Evolutionary conservation across 2,113 vertebrate species (phyloP).

Genomic region (Eretmochelys imbricata): DNA sequence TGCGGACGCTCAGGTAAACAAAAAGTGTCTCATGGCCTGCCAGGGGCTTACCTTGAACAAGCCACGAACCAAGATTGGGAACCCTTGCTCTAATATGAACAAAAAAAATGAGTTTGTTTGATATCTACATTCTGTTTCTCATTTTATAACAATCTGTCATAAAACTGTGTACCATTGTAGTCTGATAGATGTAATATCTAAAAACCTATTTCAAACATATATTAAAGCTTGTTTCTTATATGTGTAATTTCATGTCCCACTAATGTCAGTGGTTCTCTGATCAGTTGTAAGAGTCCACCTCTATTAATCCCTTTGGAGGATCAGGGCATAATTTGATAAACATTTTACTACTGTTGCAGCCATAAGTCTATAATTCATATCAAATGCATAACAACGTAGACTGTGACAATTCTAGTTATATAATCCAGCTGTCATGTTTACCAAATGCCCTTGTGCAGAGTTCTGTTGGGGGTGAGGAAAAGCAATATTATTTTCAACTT

Average conservation of each 20-base stretch:
- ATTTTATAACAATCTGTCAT: neutral
- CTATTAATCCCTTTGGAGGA: neutral
- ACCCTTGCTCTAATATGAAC: neutral
- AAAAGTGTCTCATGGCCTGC: too few relatives aligned
- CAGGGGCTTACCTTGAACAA: too few relatives aligned
- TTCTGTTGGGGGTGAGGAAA: neutral
- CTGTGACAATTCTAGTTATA: neutral
- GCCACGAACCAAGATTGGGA: too few relatives aligned
- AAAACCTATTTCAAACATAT: neutral
- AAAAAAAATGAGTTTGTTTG: neutral
- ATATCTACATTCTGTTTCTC: neutral
- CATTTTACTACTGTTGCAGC: neutral
- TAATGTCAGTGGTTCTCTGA: neutral
- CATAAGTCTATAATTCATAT: neutral
- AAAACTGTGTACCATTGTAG: fast-evolving
- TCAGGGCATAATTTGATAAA: neutral
- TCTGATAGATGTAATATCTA: fast-evolving
- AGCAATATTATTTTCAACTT: neutral
- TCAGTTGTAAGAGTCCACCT: neutral
- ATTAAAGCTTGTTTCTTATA: neutral
- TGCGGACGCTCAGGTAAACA: too few relatives aligned
- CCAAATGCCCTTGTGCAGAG: neutral
- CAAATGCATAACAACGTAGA: neutral
- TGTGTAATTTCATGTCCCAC: fast-evolving
- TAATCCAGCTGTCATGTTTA: neutral